phyloP scores from a whole-genome alignment of 1,140 invertebrate genomes.

The Drepana arcuata region DNA sequence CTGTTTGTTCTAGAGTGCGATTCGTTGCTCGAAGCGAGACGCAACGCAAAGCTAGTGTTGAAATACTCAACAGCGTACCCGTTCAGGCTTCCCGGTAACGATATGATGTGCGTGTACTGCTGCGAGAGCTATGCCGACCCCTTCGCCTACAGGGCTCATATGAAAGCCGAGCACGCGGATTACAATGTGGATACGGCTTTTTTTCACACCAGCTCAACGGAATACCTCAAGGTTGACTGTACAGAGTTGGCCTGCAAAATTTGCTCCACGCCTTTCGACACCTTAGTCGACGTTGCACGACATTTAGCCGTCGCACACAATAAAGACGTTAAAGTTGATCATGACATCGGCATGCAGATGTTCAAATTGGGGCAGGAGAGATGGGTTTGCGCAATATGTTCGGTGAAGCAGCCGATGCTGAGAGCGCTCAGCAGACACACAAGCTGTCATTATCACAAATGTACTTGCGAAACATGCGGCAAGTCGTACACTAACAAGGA shows the following conservation, averaged over 20 bases:
- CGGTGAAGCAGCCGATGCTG: not conserved
- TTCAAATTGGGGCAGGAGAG: slow-evolving; percentile 41
- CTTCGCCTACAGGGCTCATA: slow-evolving; percentile 14
- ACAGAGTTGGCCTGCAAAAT: slow-evolving; percentile 17
- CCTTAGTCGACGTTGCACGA: slow-evolving; percentile 14
- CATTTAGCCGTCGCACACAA: slow-evolving; percentile 18
- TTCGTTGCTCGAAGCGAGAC: slow-evolving; percentile 42
- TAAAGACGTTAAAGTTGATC: slow-evolving; percentile 21
- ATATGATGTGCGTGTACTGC: slow-evolving; percentile 54
- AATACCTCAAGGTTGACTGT: slow-evolving; percentile 26
- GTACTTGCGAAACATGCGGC: not conserved
- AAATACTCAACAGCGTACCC: slow-evolving; percentile 50
- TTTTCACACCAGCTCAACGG: slow-evolving; percentile 15
- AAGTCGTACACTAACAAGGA: not conserved
- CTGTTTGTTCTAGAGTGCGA: slow-evolving; percentile 47
- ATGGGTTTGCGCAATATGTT: slow-evolving; percentile 11
- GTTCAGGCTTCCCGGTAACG: slow-evolving; percentile 42
- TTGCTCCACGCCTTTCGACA: slow-evolving; percentile 13
- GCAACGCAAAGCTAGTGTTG: slow-evolving; percentile 54
- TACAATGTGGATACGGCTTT: slow-evolving; percentile 22
- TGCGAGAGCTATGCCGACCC: slow-evolving; percentile 33
- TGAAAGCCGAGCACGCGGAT: slow-evolving; percentile 14
- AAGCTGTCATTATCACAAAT: not conserved
- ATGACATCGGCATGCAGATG: slow-evolving; percentile 36
- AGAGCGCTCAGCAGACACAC: not conserved